Evolutionary conservation across 30 jellyfish, hydroid and myxozoan genomes (phyloP).

Genomic region (Hydractinia echinata): DNA sequence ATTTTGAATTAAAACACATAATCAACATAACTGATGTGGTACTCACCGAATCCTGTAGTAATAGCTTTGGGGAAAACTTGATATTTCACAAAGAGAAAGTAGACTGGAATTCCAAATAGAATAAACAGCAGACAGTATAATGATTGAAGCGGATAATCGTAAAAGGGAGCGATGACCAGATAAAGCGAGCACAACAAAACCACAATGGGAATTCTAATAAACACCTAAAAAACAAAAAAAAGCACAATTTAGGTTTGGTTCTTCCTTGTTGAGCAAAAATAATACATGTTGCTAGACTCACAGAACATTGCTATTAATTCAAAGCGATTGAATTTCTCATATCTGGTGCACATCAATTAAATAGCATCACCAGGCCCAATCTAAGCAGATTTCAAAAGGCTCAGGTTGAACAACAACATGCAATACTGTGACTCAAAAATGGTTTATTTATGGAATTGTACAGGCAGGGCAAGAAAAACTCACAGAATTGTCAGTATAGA

Average conservation of each 20-base stretch:
- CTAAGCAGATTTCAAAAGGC: too few relatives aligned
- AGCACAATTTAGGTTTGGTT: not conserved
- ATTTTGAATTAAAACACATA: not conserved
- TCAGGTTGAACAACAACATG: too few relatives aligned
- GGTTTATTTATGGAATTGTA: too few relatives aligned
- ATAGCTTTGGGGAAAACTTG: constrained; percentile 51
- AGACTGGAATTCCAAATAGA: constrained; percentile 81
- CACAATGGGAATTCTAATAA: constrained; percentile 81
- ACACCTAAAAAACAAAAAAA: constrained; percentile 61
- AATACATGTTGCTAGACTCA: not conserved
- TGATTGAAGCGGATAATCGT: constrained; percentile 82
- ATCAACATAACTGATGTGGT: not conserved
- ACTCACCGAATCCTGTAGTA: constrained; percentile 59
- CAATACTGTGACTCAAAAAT: too few relatives aligned
- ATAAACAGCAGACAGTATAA: constrained; percentile 70
- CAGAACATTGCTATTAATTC: too few relatives aligned
- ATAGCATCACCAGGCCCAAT: too few relatives aligned
- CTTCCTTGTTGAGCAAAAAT: not conserved
- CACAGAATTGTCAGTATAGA: too few relatives aligned
- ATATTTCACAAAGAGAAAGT: constrained; percentile 66
- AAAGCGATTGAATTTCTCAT: too few relatives aligned
- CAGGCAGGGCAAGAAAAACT: too few relatives aligned
- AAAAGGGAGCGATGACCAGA: constrained; percentile 92
- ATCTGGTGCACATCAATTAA: too few relatives aligned
- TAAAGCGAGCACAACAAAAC: constrained; percentile 86